Evolutionary conservation across 2,797 vertebrate species (phyloP).

Genomic region (Sebastes aleutianus): DNA sequence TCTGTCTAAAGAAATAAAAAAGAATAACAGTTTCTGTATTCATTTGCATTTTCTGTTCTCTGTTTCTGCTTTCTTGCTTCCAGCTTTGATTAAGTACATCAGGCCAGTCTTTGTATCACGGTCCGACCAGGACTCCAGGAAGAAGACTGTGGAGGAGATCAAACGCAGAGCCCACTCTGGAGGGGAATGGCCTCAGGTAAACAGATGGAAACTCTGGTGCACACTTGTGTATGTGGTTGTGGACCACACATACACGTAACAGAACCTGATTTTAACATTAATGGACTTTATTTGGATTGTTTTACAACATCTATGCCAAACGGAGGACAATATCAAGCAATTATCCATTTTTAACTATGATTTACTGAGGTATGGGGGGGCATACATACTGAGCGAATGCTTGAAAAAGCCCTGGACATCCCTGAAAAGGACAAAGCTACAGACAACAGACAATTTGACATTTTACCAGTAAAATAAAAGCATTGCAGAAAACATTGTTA

Average conservation of each 20-base stretch:
- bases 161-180: slow-evolving; percentile 89
- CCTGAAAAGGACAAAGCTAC: no score
- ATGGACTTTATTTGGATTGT: neutral
- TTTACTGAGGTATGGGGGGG: neutral
- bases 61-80: slow-evolving; percentile 23
- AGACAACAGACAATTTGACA: no score
- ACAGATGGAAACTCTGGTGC: neutral
- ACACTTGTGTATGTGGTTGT: neutral
- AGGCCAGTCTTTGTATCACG: slow-evolving; percentile 96
- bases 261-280: neutral
- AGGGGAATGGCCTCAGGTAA: slow-evolving; percentile 96
- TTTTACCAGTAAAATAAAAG: no score
- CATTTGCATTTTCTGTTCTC: neutral
- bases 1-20: neutral
- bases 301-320: neutral
- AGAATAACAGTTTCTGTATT: neutral
- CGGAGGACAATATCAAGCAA: neutral
- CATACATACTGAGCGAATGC: neutral
- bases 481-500: no score
- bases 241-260: no score
- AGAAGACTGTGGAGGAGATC: slow-evolving; percentile 97
- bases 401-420: no score
- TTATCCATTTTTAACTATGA: neutral
- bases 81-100: slow-evolving; percentile 96
- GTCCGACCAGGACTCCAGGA: slow-evolving; percentile 94